These are phyloP conservation scores for Drosophila melanica DNA, from an alignment of 1,140 invertebrate genomes.

Conservation along the genomic window DNA sequence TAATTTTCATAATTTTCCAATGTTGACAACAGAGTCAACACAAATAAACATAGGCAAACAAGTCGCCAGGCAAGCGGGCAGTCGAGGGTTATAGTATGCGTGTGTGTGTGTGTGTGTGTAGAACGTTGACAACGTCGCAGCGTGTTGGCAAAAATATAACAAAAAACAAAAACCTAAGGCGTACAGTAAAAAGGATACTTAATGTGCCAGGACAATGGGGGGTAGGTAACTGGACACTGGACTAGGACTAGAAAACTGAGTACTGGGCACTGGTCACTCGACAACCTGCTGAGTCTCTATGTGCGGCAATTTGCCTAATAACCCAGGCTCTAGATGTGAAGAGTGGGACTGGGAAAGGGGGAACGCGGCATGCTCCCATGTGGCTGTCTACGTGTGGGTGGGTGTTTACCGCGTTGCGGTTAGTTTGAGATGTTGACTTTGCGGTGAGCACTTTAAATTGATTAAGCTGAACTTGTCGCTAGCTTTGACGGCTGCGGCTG, in stretches of 20 bases:
- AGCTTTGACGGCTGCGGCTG: conserved; percentile 57
- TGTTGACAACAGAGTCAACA: conserved; percentile 75
- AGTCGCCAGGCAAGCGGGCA: conserved; percentile 10
- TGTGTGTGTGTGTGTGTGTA: not conserved
- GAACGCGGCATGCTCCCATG: conserved; percentile 9
- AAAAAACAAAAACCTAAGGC: conserved; percentile 45
- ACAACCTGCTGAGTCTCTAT: conserved; percentile 67
- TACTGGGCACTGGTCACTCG: conserved; percentile 50
- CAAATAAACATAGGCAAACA: conserved; percentile 74
- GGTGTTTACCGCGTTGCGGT: conserved; percentile 59
- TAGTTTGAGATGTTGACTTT: conserved; percentile 81
- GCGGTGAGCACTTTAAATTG: conserved; percentile 79
- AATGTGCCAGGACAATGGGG: conserved; percentile 48
- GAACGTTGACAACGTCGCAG: conserved; percentile 40
- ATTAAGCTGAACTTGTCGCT: conserved; percentile 81
- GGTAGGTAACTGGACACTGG: conserved; percentile 24
- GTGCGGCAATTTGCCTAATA: conserved; percentile 77
- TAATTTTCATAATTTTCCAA: conserved; percentile 82
- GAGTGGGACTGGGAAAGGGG: not conserved
- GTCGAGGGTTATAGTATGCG: not conserved
- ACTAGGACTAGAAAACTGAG: conserved; percentile 28
- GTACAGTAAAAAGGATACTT: conserved; percentile 70
- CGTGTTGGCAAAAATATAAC: conserved; percentile 8
- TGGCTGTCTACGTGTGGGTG: conserved; percentile 2
- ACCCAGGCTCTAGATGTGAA: conserved; percentile 24